Evolutionary conservation across 2,113 vertebrate genomes (phyloP).

Genomic region (Anas platyrhynchos): DNA sequence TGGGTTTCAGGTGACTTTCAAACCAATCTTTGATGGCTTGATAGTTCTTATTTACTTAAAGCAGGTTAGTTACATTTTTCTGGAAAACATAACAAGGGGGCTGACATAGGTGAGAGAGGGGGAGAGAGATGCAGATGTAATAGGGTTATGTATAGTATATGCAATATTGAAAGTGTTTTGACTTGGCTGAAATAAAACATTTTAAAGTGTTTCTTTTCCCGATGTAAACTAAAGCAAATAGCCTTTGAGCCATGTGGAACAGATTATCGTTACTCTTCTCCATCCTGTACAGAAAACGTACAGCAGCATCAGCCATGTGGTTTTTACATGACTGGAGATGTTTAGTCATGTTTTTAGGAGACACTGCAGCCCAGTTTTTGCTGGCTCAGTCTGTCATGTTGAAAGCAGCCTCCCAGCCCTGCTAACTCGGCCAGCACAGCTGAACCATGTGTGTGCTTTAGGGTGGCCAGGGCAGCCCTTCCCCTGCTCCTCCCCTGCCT

Average conservation of each 20-base stretch:
- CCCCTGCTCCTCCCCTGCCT: neutral
- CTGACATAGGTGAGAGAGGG: neutral
- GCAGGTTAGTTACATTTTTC: neutral
- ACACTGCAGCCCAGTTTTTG: neutral
- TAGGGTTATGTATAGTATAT: neutral
- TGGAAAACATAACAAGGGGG: neutral
- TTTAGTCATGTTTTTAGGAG: conserved; percentile 54
- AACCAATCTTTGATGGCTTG: neutral
- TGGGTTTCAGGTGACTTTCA: neutral
- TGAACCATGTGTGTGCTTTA: neutral
- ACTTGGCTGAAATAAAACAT: neutral
- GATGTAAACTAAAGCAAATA: neutral
- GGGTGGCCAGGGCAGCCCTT: rapidly evolving
- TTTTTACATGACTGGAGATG: conserved; percentile 41
- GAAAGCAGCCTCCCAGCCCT: conserved; percentile 12
- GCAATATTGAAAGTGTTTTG: neutral
- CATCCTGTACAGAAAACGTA: conserved; percentile 13
- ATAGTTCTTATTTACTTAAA: neutral
- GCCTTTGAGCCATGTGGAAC: conserved; percentile 14
- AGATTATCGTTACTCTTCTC: neutral
- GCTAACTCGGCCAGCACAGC: neutral
- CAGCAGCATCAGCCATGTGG: neutral
- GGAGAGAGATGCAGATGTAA: neutral
- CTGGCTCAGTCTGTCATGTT: conserved; percentile 36
- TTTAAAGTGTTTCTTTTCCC: neutral